phyloP scores from a whole-genome alignment of 64 coral and sea anemone genomes.

The Exaiptasia diaphana region DNA sequence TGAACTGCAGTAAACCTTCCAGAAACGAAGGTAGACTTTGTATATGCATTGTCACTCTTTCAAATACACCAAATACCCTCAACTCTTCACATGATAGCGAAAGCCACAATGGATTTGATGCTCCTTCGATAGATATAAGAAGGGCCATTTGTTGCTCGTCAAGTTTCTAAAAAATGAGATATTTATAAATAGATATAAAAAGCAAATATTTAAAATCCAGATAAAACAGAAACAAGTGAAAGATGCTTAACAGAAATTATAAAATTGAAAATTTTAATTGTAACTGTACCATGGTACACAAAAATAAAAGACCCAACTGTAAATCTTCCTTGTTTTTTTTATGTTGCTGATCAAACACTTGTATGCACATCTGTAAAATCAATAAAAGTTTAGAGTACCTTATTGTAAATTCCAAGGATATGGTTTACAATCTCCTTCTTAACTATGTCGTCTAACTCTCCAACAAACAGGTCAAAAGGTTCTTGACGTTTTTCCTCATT shows the following conservation, averaged over 20 bases:
- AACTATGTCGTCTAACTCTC: conserved; percentile 16
- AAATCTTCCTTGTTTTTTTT: too few relatives aligned
- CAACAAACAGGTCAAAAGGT: conserved; percentile 32
- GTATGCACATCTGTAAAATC: too few relatives aligned
- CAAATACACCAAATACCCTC: conserved; percentile 83
- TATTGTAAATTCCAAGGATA: conserved; percentile 66
- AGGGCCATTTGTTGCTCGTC: conserved; percentile 78
- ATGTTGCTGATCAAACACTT: too few relatives aligned
- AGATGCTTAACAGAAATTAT: too few relatives aligned
- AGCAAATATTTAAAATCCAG: too few relatives aligned
- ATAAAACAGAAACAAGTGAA: too few relatives aligned
- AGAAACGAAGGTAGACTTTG: conserved; percentile 31
- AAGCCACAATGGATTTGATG: conserved; percentile 79
- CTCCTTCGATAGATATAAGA: conserved; percentile 54
- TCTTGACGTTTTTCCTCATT: not conserved
- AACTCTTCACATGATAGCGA: conserved; percentile 87
- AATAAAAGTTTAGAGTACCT: too few relatives aligned
- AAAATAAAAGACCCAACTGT: too few relatives aligned
- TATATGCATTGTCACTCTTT: conserved; percentile 73
- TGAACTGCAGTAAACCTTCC: conserved; percentile 63
- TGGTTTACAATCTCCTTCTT: conserved; percentile 66
- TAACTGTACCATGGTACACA: too few relatives aligned
- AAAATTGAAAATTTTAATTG: too few relatives aligned
- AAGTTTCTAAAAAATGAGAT: conserved; percentile 35
- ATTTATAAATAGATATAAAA: too few relatives aligned